Percentiles rank a stretch among this genome's conserved stretches.
Conservation (phyloP, 92 coral and sea anemone genomes). For the Epizoanthus stellaris region DNA sequence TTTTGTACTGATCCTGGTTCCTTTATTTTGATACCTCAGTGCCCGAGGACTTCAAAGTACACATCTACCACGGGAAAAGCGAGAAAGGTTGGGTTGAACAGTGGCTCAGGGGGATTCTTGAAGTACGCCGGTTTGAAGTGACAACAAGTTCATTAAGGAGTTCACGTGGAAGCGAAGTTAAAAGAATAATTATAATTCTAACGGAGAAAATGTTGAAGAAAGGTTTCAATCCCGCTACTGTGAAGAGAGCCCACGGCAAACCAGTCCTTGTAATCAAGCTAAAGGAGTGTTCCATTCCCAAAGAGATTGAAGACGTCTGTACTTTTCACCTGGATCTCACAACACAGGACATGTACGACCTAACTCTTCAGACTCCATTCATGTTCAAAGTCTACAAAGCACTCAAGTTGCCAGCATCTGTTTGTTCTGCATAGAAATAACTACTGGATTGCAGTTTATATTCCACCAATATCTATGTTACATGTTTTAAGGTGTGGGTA, state of each 20-base stretch:
- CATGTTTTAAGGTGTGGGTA: too few species aligned
- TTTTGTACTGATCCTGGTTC: background rate
- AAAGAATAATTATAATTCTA: constrained; percentile 59
- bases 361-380: constrained; percentile 12
- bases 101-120: constrained; percentile 75
- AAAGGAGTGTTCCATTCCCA: constrained; percentile 36
- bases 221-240: constrained; percentile 9
- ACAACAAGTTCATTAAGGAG: constrained; percentile 60
- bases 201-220: constrained; percentile 62
- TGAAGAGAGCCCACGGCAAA: constrained; percentile 26
- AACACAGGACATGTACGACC: background rate
- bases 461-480: too few species aligned
- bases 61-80: constrained; percentile 72
- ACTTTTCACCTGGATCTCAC: constrained; percentile 25
- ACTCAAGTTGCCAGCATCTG: constrained; percentile 18
- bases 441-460: too few species aligned
- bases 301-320: constrained; percentile 29
- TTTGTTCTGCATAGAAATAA: constrained; percentile 24
- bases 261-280: constrained; percentile 54
- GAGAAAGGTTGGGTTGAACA: constrained; percentile 71
- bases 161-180: constrained; percentile 44
- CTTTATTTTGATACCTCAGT: constrained; percentile 30
- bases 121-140: constrained; percentile 68
- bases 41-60: constrained; percentile 74
- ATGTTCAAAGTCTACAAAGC: constrained; percentile 24